phyloP scores from a whole-genome alignment of 2,113 vertebrate species.

The Calidris pugnax region DNA sequence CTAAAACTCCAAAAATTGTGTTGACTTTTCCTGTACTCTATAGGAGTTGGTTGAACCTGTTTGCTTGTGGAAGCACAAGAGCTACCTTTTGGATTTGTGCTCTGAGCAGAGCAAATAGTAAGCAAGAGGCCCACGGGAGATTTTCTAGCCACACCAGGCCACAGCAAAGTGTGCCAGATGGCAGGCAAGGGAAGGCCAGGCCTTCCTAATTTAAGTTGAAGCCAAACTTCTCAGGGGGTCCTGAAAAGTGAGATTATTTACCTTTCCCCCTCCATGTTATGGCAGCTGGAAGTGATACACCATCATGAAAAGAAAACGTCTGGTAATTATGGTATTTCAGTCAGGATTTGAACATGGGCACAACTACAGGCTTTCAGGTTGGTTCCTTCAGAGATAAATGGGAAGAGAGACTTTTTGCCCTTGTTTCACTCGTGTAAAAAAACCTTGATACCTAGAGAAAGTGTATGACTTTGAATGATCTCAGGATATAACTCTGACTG shows the following conservation, averaged over 20 bases:
- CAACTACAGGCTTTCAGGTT: not conserved
- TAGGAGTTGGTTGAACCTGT: not conserved
- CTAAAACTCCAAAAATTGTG: not conserved
- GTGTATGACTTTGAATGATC: not conserved
- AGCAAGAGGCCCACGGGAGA: not conserved
- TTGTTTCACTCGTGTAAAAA: not conserved
- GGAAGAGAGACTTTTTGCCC: not conserved
- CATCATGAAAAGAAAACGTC: not conserved
- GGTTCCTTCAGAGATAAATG: not conserved
- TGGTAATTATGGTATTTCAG: not conserved
- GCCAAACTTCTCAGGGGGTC: not conserved
- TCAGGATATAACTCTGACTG: not conserved
- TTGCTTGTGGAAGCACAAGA: not conserved
- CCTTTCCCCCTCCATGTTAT: not conserved
- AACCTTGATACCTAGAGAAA: not conserved
- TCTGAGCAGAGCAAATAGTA: not conserved
- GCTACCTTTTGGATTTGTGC: not conserved
- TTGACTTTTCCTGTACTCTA: not conserved
- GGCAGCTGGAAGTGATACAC: not conserved
- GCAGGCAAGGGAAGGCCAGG: not conserved
- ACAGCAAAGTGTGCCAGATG: not conserved
- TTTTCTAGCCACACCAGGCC: not conserved
- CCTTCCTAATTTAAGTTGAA: not conserved
- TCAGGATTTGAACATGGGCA: not conserved
- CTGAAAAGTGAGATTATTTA: not conserved